A percentile compares a stretch with the other conserved stretches of the same genome.
Conservation (phyloP, 1,140 invertebrate genomes). For the Elysia chlorotica region DNA sequence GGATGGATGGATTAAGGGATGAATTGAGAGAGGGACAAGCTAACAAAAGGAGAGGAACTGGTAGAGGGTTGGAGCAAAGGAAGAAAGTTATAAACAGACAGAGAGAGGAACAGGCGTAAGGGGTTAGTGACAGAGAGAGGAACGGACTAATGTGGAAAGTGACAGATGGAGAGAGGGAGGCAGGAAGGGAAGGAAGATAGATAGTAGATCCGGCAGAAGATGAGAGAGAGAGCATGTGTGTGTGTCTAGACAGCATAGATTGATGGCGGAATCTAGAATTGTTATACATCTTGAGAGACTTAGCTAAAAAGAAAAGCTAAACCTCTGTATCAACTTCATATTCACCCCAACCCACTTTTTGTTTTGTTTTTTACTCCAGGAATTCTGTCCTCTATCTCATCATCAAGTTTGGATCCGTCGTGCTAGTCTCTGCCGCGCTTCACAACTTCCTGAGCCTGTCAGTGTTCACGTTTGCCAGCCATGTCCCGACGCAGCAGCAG, state of each 20-base stretch:
- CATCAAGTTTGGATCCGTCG: conserved; percentile 26
- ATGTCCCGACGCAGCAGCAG: conserved; percentile 23
- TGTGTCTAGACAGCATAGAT: neutral
- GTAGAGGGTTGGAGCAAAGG: too few relatives aligned
- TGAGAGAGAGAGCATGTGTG: neutral
- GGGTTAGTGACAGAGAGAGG: too few relatives aligned
- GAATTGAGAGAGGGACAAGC: too few relatives aligned
- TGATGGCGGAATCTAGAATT: neutral
- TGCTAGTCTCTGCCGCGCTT: conserved; percentile 20
- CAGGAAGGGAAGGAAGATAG: too few relatives aligned
- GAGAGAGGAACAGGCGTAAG: too few relatives aligned
- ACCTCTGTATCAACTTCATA: neutral
- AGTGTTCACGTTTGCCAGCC: conserved; percentile 34
- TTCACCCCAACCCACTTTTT: neutral
- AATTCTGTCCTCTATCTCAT: conserved; percentile 9
- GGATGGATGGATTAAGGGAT: too few relatives aligned
- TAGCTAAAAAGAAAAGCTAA: too few relatives aligned
- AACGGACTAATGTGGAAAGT: too few relatives aligned
- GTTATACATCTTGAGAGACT: neutral
- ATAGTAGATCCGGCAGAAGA: too few relatives aligned
- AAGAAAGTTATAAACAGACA: too few relatives aligned
- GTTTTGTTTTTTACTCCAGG: conserved; percentile 25
- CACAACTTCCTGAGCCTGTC: conserved; percentile 35
- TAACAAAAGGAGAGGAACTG: too few relatives aligned
- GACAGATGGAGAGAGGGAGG: too few relatives aligned